phyloP scores from a whole-genome alignment of 2,113 vertebrate species.

The Deroptyus accipitrinus region DNA sequence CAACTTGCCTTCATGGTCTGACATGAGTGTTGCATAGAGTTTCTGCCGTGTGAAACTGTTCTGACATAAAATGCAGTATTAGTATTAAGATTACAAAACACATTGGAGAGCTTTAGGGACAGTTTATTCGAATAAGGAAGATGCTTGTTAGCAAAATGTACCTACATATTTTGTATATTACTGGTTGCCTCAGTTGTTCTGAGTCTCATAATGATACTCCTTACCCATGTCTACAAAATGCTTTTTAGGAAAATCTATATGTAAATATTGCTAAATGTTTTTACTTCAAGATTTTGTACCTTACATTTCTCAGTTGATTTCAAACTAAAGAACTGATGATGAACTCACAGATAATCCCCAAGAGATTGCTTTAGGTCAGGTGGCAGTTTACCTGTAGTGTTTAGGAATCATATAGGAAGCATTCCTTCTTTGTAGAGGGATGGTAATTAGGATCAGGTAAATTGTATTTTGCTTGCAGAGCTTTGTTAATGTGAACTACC shows the following conservation, averaged over 20 bases:
- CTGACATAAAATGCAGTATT: not conserved
- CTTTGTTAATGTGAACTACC: not conserved
- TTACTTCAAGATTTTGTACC: not conserved
- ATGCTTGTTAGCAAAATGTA: not conserved
- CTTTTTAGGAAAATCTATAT: not conserved
- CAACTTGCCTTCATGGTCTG: not conserved
- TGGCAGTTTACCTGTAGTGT: not conserved
- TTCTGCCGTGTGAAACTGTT: not conserved
- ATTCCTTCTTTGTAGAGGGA: not conserved
- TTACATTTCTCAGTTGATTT: not conserved
- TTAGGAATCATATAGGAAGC: not conserved
- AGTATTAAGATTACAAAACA: not conserved
- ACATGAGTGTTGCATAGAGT: not conserved
- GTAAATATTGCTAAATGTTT: not conserved
- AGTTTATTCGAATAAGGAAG: not conserved
- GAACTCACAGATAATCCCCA: not conserved
- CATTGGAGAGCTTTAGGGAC: not conserved
- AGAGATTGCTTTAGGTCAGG: not conserved
- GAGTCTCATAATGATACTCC: not conserved
- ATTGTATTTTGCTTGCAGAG: not conserved
- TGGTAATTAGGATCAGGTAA: not conserved
- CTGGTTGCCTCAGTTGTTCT: not conserved
- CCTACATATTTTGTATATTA: not conserved
- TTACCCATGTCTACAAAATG: not conserved
- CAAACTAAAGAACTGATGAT: not conserved